Conservation (phyloP, 2,113 vertebrate genomes). For the Montifringilla adamsi region DNA sequence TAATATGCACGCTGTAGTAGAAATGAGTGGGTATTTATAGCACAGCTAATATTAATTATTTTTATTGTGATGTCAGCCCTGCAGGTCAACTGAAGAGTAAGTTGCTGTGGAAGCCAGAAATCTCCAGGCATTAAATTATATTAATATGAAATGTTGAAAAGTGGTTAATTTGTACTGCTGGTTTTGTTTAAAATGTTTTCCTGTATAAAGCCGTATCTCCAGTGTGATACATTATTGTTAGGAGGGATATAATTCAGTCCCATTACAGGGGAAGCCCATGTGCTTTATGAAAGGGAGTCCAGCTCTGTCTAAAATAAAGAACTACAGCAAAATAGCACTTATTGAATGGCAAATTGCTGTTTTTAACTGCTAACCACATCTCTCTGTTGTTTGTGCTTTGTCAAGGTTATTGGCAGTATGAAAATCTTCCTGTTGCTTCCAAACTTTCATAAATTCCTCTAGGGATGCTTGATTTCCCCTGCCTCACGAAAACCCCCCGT, state of each 20-base stretch:
- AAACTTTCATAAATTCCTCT: background rate
- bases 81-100: background rate
- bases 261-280: background rate
- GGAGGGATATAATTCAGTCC: background rate
- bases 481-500: background rate
- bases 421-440: background rate
- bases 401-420: background rate
- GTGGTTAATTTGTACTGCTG: background rate
- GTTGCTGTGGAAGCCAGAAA: background rate
- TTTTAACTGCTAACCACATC: background rate
- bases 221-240: background rate
- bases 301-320: background rate
- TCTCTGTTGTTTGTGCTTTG: background rate
- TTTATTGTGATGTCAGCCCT: conserved; percentile 33
- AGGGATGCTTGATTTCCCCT: background rate
- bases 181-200: background rate
- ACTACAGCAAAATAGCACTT: background rate
- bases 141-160: background rate
- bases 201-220: background rate
- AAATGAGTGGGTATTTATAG: conserved; percentile 42
- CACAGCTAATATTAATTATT: conserved; percentile 5
- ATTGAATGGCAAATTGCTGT: background rate
- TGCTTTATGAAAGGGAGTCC: background rate
- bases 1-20: conserved; percentile 6
- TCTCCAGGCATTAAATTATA: background rate